These are phyloP conservation scores for Vireo griseus DNA, from an alignment of 2,797 vertebrate species.

Conservation along the genomic window DNA sequence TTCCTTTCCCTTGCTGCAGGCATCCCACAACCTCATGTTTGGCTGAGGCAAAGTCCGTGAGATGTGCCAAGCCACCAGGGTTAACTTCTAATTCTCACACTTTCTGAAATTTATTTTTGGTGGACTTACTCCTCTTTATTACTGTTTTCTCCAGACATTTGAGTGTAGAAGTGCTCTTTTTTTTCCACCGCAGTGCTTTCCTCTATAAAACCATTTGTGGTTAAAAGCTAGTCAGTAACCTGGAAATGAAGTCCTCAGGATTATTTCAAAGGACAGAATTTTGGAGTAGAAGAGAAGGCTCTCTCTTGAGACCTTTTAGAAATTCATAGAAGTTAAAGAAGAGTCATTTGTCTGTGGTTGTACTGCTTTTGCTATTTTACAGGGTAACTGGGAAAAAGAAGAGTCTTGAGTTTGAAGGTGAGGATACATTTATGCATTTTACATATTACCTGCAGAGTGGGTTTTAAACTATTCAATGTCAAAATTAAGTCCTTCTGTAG, in stretches of 20 bases:
- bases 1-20: background rate
- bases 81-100: slow-evolving; percentile 24
- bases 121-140: background rate
- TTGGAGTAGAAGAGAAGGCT: background rate
- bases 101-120: slow-evolving; percentile 44
- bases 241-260: slow-evolving; percentile 24
- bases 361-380: background rate
- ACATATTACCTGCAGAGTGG: background rate
- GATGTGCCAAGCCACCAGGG: background rate
- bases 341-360: background rate
- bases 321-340: slow-evolving; percentile 7
- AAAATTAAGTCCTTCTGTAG: background rate
- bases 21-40: background rate
- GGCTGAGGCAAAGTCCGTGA: background rate
- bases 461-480: background rate
- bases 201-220: slow-evolving; percentile 23
- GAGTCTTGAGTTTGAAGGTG: background rate
- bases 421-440: slow-evolving; percentile 10
- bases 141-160: background rate
- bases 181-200: background rate
- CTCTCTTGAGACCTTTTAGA: background rate
- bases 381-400: background rate
- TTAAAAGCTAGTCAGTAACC: slow-evolving; percentile 29
- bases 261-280: slow-evolving; percentile 36
- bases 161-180: background rate